Evolutionary conservation across 2,113 vertebrate genomes (phyloP).

Genomic region (Onychostoma macrolepis): DNA sequence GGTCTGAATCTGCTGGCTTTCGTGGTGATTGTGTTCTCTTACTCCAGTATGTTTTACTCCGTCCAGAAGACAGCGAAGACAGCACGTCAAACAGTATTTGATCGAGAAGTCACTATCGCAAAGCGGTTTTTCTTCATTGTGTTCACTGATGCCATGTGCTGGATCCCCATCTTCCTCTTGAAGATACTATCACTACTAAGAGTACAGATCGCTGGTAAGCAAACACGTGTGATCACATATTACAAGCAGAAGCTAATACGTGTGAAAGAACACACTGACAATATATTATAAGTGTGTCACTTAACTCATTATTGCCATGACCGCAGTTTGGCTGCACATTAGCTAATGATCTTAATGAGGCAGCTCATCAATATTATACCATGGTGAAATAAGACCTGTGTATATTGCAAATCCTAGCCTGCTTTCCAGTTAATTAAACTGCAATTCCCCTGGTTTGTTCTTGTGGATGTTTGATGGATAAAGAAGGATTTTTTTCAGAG

Average conservation of each 20-base stretch:
- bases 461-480: background rate
- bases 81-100: background rate
- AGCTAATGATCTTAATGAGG: conserved; percentile 12
- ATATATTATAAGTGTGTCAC: background rate
- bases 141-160: conserved; percentile 71
- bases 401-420: background rate
- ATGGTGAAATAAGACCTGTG: background rate
- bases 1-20: conserved; percentile 72
- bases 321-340: background rate
- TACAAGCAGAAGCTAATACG: background rate
- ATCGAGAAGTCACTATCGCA: conserved; percentile 65
- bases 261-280: background rate
- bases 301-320: background rate
- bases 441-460: background rate
- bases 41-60: conserved; percentile 70
- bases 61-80: conserved; percentile 61
- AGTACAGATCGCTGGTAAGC: conserved; percentile 70
- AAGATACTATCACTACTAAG: conserved; percentile 70
- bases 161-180: conserved; percentile 73
- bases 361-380: background rate
- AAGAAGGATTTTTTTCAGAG: background rate
- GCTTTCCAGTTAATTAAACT: conserved; percentile 10
- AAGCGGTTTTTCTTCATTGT: conserved; percentile 71
- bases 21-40: conserved; percentile 70
- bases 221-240: background rate